Evolutionary conservation across 2,113 vertebrate genomes (phyloP).

Genomic region (Oncorhynchus nerka): DNA sequence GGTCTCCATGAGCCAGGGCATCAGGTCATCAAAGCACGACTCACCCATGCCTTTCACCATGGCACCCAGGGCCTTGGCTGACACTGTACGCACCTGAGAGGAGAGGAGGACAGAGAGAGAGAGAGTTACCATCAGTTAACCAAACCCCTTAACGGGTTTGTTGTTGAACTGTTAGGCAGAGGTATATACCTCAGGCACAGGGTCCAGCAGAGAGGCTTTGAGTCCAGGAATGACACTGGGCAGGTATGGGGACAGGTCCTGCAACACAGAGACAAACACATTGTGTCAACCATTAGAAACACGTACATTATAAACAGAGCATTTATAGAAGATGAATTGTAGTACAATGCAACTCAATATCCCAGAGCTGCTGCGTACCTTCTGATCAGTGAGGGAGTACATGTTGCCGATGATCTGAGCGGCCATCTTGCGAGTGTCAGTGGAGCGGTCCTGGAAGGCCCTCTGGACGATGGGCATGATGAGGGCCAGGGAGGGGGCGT

Average conservation of each 20-base stretch:
- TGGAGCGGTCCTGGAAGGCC: conserved; percentile 97
- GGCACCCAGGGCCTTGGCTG: conserved; percentile 94
- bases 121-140: background rate
- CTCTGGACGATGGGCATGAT: conserved; percentile 99
- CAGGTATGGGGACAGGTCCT: conserved; percentile 96
- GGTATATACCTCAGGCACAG: conserved; percentile 91
- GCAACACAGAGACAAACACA: conserved; percentile 14
- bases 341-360: too few relatives aligned
- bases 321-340: background rate
- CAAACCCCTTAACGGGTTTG: background rate
- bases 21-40: conserved; percentile 92
- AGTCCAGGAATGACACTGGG: conserved; percentile 96
- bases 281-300: background rate
- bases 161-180: background rate
- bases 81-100: conserved; percentile 92
- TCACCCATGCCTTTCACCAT: conserved; percentile 99
- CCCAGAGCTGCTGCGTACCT: conserved; percentile 70
- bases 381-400: conserved; percentile 98
- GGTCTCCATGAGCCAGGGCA: conserved; percentile 98
- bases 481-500: conserved; percentile 93
- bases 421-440: conserved; percentile 97
- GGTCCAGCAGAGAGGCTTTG: conserved; percentile 92
- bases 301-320: background rate
- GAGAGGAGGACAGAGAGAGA: background rate
- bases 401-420: conserved; percentile 99